Percentiles rank a stretch among this genome's conserved stretches.
Conservation (phyloP, 2,113 vertebrate species). For the Chionodraco myersi region DNA sequence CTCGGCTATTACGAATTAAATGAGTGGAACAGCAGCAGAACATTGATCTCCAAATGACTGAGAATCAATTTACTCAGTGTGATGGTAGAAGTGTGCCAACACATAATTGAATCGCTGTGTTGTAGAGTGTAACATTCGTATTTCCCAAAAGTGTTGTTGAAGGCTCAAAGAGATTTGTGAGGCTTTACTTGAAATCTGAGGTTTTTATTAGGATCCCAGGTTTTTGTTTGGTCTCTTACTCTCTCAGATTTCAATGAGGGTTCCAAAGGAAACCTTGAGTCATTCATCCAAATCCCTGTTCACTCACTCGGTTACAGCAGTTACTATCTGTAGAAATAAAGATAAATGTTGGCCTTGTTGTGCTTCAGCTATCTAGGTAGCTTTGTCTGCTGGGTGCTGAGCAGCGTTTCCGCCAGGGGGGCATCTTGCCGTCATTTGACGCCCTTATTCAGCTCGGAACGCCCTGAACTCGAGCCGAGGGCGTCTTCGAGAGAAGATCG, state of each 20-base stretch:
- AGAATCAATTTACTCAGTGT: constrained; percentile 39
- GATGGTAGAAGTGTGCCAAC: neutral
- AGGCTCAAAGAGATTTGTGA: constrained; percentile 28
- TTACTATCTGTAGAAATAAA: neutral
- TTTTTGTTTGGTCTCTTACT: neutral
- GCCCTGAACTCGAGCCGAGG: too few relatives aligned
- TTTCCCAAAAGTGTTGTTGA: neutral
- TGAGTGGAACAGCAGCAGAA: constrained; percentile 25
- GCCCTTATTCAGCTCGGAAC: too few relatives aligned
- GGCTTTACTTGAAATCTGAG: constrained; percentile 31
- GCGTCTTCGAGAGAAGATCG: too few relatives aligned
- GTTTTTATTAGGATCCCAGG: constrained; percentile 5
- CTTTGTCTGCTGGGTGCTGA: neutral
- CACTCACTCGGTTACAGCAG: neutral
- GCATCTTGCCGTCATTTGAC: too few relatives aligned
- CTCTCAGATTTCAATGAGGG: constrained; percentile 1
- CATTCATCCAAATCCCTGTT: constrained; percentile 25
- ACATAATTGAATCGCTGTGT: constrained; percentile 7
- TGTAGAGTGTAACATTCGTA: neutral
- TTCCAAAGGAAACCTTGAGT: constrained; percentile 14
- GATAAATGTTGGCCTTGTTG: neutral
- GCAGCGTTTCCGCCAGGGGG: too few relatives aligned
- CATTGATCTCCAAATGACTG: constrained; percentile 39
- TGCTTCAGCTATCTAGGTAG: neutral
- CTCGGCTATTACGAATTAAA: constrained; percentile 24